Evolutionary conservation across 2,888 invertebrate genomes (phyloP).

Genomic region (Saturnia pavonia): DNA sequence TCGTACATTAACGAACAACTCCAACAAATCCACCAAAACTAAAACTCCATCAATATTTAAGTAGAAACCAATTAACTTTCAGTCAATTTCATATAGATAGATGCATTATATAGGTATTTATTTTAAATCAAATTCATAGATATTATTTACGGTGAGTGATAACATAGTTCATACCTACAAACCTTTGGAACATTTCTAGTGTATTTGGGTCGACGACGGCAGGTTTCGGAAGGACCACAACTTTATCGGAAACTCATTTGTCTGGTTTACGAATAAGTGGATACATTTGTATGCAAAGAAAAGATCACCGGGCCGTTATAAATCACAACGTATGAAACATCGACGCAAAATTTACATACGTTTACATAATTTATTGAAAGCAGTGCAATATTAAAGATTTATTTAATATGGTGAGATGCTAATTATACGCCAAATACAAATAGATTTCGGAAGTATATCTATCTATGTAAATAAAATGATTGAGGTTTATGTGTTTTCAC

Average conservation of each 20-base stretch:
- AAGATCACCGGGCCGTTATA: slow-evolving; percentile 9
- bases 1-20: not conserved
- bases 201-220: slow-evolving; percentile 4
- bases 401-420: not conserved
- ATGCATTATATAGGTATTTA: not conserved
- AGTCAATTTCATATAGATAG: not conserved
- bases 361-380: not conserved
- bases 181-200: not conserved
- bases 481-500: too few species aligned
- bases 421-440: too few species aligned
- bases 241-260: slow-evolving; percentile 11
- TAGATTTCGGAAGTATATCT: too few species aligned
- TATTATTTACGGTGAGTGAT: slow-evolving; percentile 3
- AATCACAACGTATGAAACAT: slow-evolving; percentile 4
- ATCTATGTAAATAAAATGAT: too few species aligned
- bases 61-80: not conserved
- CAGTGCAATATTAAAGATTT: not conserved
- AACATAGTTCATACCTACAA: slow-evolving; percentile 6
- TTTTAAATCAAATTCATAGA: not conserved
- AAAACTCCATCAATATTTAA: slow-evolving; percentile 6
- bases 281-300: slow-evolving; percentile 3
- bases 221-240: slow-evolving; percentile 6
- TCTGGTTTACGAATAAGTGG: slow-evolving; percentile 10
- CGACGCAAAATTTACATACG: not conserved
- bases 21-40: slow-evolving; percentile 3